Evolutionary conservation across 2,888 invertebrate species (phyloP).

Genomic region (Ashinkailepas kermadecensis): DNA sequence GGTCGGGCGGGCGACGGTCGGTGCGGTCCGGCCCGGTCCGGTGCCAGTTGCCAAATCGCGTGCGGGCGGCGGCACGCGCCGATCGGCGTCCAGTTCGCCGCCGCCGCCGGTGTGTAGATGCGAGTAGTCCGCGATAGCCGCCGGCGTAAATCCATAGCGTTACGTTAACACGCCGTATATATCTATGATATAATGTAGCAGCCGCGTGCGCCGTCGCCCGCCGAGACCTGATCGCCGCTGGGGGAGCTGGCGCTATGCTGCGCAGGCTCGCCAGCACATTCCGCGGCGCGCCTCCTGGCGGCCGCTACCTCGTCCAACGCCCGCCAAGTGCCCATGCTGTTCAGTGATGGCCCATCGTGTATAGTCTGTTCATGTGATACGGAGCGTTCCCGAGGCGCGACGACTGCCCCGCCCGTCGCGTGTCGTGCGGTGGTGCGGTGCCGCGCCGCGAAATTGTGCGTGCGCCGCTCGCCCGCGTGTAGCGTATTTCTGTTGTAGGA

Average conservation of each 20-base stretch:
- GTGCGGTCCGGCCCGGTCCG: neutral
- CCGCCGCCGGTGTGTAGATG: neutral
- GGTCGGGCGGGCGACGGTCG: neutral
- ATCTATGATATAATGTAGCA: neutral
- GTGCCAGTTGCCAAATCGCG: neutral
- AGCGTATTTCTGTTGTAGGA: neutral
- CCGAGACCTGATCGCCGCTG: neutral
- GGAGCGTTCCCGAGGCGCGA: too few relatives aligned
- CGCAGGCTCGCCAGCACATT: neutral
- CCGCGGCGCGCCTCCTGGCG: neutral
- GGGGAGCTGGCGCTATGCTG: neutral
- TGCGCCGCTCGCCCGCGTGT: neutral
- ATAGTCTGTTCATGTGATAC: neutral
- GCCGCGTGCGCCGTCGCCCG: neutral
- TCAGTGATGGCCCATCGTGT: neutral
- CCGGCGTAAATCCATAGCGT: neutral
- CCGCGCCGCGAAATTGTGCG: neutral
- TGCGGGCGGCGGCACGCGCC: neutral
- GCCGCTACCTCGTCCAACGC: neutral
- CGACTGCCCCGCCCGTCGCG: too few relatives aligned
- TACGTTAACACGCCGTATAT: neutral
- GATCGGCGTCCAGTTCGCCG: neutral
- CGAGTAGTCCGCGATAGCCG: too few relatives aligned
- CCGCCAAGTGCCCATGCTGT: constrained; percentile 3
- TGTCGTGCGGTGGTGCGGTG: neutral